phyloP scores from a whole-genome alignment of 2,888 invertebrate genomes.

The Nematopogon swammerdamellus region DNA sequence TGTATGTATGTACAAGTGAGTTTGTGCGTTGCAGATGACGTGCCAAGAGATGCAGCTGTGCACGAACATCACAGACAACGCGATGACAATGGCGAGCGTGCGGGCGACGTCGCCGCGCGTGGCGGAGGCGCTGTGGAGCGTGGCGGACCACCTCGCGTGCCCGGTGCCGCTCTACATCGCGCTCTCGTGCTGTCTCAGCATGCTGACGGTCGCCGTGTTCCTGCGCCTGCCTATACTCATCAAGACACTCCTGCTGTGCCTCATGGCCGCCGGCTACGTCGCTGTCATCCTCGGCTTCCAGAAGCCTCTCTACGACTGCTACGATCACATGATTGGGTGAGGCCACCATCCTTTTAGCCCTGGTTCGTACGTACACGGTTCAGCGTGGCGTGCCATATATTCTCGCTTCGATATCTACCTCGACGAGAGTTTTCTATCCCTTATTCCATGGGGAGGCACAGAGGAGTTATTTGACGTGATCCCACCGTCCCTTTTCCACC shows the following conservation, averaged over 20 bases:
- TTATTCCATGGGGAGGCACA: no score
- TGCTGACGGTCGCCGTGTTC: slow-evolving; percentile 82
- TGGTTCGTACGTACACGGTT: no score
- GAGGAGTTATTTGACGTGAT: no score
- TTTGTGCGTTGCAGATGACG: slow-evolving; percentile 44
- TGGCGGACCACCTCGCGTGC: slow-evolving; percentile 71
- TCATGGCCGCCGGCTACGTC: slow-evolving; percentile 78
- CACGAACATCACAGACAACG: slow-evolving; percentile 38
- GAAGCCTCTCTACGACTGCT: slow-evolving; percentile 74
- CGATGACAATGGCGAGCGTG: slow-evolving; percentile 50
- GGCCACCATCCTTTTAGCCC: no score
- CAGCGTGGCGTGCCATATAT: neutral
- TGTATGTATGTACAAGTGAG: no score
- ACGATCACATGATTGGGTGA: slow-evolving; percentile 75
- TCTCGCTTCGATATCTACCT: no score
- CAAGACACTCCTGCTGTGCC: slow-evolving; percentile 71
- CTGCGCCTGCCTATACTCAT: slow-evolving; percentile 77
- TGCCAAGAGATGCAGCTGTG: slow-evolving; percentile 41
- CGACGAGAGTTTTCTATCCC: no score
- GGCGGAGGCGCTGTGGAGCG: slow-evolving; percentile 35
- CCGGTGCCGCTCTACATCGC: slow-evolving; percentile 86
- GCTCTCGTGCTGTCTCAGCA: slow-evolving; percentile 79
- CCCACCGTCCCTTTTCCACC: no score
- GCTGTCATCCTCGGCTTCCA: slow-evolving; percentile 81
- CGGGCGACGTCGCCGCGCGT: slow-evolving; percentile 29